A percentile compares a stretch with the other conserved stretches of the same genome.
phyloP scores from a whole-genome alignment of 2,888 invertebrate species.

The Allophyes oxyacanthae region DNA sequence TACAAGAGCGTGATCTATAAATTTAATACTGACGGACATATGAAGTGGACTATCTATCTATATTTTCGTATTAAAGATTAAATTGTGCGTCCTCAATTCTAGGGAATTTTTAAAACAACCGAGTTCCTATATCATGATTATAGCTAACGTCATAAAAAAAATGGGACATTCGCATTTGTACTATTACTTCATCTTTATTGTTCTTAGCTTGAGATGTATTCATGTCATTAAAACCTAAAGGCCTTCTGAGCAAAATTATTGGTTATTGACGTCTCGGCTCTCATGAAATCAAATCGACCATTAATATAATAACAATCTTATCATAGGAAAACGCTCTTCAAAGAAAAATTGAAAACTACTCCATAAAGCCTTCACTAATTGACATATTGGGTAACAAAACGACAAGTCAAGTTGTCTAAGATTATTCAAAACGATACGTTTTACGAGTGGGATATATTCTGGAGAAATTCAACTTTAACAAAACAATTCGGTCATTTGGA shows the following conservation, averaged over 20 bases:
- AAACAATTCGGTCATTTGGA: too few species aligned
- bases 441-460: too few species aligned
- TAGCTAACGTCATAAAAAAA: slow-evolving; percentile 15
- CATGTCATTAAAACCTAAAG: slow-evolving; percentile 25
- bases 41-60: neutral
- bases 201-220: slow-evolving; percentile 35
- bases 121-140: slow-evolving; percentile 15
- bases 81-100: slow-evolving; percentile 7
- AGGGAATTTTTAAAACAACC: slow-evolving; percentile 16
- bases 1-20: neutral
- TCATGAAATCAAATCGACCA: slow-evolving; percentile 1
- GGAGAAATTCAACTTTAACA: too few species aligned
- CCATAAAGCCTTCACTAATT: too few species aligned
- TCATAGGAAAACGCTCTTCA: too few species aligned
- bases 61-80: slow-evolving; percentile 17
- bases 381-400: too few species aligned
- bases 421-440: too few species aligned
- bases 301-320: slow-evolving; percentile 6
- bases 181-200: slow-evolving; percentile 22
- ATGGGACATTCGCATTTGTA: slow-evolving; percentile 11
- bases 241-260: slow-evolving; percentile 8
- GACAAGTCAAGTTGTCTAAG: too few species aligned
- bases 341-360: slow-evolving; percentile 11
- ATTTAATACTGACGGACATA: neutral
- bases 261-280: slow-evolving; percentile 11